Evolutionary conservation across 2,797 vertebrate genomes (phyloP).

Genomic region (Sebastes goodei): DNA sequence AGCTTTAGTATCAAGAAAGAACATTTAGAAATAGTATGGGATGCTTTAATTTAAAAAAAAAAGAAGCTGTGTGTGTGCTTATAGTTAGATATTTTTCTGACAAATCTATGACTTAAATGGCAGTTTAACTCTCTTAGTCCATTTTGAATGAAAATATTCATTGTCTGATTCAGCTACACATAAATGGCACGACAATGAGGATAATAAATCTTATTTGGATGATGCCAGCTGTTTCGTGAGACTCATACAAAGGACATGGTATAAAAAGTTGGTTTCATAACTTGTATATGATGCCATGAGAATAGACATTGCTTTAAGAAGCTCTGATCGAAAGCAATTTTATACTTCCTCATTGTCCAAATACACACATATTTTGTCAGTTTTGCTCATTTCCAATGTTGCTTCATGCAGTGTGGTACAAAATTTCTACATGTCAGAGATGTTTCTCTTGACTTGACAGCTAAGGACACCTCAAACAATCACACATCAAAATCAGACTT

Average conservation of each 20-base stretch:
- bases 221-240: not conserved
- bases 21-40: not conserved
- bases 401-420: not conserved
- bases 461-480: not conserved
- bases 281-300: not conserved
- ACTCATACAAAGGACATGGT: not conserved
- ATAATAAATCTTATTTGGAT: not conserved
- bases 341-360: not conserved
- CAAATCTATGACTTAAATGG: not conserved
- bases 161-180: not conserved
- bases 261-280: not conserved
- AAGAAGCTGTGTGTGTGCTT: not conserved
- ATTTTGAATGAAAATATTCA: not conserved
- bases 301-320: not conserved
- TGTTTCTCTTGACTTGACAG: not conserved
- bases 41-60: not conserved
- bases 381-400: not conserved
- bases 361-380: not conserved
- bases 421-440: not conserved
- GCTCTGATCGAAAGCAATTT: not conserved
- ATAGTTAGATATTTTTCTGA: not conserved
- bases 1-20: not conserved
- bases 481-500: not conserved
- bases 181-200: not conserved
- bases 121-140: not conserved